Evolutionary conservation across 92 coral and sea anemone genomes (phyloP), one percentile per base, ranked within the genome.

Genomic region (Phymanthus crucifer): DNA sequence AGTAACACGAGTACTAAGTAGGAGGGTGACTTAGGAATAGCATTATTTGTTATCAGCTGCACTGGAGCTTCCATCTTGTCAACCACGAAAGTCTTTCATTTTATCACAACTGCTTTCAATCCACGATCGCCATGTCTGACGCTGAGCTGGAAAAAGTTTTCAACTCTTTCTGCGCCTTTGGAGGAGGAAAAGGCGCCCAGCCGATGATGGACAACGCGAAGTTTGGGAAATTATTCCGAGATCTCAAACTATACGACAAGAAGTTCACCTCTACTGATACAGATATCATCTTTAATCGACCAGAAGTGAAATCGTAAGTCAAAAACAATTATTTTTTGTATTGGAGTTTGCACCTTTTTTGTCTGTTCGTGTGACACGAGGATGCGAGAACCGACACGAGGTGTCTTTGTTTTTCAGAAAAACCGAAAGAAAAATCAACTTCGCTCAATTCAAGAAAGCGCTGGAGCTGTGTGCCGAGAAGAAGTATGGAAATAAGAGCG

Each of bases 121-220:
- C 9, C n/a, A 19, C 31, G 56, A 46, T 43, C 17, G 81, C 50
- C 57, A 91, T 91, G 96, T 83, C 91, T 40, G 93, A 91, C 66
- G 86, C 66, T 5, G 58, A 85, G 19, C 96, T 91, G 9, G 50
- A 90, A 32, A 33, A 61, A 5, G 90, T 85, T 10, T 94, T 94
- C 57, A 86, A 82, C 36, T 88, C 94, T 6, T 94, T 94, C 78
- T 94, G 98, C 79, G 98, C 93, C 11, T 94, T 94, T 74, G 98
- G 98, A 2, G 98, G 93, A 0, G 98, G 98, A 33, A 92, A 90
- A 77, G 93, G 84, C 16, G 84, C 83, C 0, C 78, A 85, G 24
- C 77, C 93, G 9, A 1, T 48, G 85, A 94, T 94, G 98, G 98
- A 94, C 66, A 94, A 94, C 79, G 85, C 90, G n/a, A 92, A 94